Evolutionary conservation across 1,140 invertebrate species (phyloP).

Genomic region (Bombus impatiens): DNA sequence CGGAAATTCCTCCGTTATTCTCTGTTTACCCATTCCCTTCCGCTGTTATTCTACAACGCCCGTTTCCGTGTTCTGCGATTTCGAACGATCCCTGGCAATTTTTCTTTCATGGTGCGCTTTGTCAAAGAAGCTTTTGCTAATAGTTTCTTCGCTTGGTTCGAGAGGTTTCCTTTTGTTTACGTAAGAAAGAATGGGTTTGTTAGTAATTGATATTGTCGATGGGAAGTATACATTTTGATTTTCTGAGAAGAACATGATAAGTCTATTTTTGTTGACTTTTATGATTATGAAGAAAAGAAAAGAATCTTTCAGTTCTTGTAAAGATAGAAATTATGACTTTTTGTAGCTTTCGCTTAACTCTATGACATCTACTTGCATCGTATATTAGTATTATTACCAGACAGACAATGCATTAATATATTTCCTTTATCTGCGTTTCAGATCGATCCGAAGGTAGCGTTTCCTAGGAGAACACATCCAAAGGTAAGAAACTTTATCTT

Average conservation of each 20-base stretch:
- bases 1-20: background rate
- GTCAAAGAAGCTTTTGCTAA: background rate
- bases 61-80: background rate
- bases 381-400: background rate
- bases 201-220: background rate
- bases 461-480: conserved; percentile 98
- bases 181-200: background rate
- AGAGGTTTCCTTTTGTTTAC: background rate
- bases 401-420: background rate
- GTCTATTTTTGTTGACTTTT: background rate
- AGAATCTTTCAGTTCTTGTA: background rate
- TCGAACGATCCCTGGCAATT: background rate
- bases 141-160: background rate
- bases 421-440: conserved; percentile 85
- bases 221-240: background rate
- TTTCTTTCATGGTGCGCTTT: background rate
- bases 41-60: background rate
- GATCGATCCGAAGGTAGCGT: conserved; percentile 99
- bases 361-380: too few relatives aligned
- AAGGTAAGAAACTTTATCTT: conserved; percentile 89
- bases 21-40: background rate
- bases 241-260: background rate
- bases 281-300: background rate
- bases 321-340: background rate
- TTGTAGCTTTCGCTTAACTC: too few relatives aligned